A percentile compares a stretch with the other conserved stretches of the same genome.
These are phyloP conservation scores for Lepas anatifera DNA, from an alignment of 2,888 invertebrate genomes.

Conservation along the genomic window DNA sequence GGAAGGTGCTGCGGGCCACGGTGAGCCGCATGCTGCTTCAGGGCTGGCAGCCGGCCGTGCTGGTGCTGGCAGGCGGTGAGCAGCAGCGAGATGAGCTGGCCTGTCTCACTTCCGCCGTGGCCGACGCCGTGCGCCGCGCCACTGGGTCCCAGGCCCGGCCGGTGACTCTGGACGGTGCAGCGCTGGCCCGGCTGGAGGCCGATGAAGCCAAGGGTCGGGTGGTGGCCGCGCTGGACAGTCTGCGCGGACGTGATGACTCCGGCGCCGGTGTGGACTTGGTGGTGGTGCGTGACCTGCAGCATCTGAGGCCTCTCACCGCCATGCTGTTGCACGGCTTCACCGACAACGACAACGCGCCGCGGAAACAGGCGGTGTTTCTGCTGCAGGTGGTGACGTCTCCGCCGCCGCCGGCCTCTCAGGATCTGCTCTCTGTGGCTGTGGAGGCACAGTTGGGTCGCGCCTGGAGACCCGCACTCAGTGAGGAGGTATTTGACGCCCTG, in stretches of 20 bases:
- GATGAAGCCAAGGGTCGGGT: not conserved
- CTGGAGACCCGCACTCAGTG: not conserved
- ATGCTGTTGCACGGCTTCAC: slow-evolving; percentile 18
- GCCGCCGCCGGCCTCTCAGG: not conserved
- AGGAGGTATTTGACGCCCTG: slow-evolving; percentile 1
- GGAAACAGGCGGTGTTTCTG: slow-evolving; percentile 11
- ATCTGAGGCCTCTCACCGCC: slow-evolving; percentile 15
- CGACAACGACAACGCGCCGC: slow-evolving; percentile 18
- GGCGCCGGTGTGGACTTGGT: slow-evolving; percentile 6
- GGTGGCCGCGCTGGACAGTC: not conserved
- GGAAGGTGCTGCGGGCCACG: not conserved
- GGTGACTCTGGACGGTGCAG: not conserved
- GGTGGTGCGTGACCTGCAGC: slow-evolving; percentile 11
- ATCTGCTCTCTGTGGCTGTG: not conserved
- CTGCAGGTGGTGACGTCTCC: not conserved
- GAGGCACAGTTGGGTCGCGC: not conserved
- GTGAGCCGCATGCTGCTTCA: not conserved
- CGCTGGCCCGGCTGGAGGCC: not conserved
- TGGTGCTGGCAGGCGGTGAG: not conserved
- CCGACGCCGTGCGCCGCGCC: not conserved
- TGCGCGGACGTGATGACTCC: no score
- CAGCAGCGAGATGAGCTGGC: not conserved
- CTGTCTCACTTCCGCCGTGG: not conserved
- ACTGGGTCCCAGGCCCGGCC: not conserved
- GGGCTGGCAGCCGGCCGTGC: not conserved